Base-by-base conservation (phyloP, 2,888 invertebrate species). In the Melanostoma mellinum region DNA sequence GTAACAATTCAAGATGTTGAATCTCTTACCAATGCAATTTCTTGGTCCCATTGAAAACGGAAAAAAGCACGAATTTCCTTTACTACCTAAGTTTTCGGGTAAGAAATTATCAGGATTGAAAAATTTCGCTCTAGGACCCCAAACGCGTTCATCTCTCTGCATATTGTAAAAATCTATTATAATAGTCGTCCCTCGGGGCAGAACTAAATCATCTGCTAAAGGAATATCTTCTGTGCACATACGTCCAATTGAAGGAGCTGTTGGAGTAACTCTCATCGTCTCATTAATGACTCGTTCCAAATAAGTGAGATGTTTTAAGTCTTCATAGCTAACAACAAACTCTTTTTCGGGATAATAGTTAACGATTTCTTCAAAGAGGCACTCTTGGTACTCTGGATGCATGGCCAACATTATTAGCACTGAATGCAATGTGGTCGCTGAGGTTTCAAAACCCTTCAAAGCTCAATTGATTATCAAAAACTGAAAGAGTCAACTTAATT, bases 371-470 rank as follows among this genome's bases (percentile, higher is more conserved):
- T 86, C 80, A 48, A 69, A 86, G 0, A 87, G 85, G 50, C 75
- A 86, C 30, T 87, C 81, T 50, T 88, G 88, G 3, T 85, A 67
- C 3, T 86, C 67, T 2, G 86, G 86, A 65, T 88, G 86, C 86
- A 87, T 88, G 4, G 88, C 87, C 10, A 88, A 33, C 75, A 87
- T 71, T 10, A 85, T 73, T 2, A 87, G 56, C 0, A 85, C n/a
- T 10, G 81, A 86, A 35, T 78, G 84, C 3, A 87, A 50, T 3
- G 86, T 86, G 3, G 82, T 85, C 6, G 87, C 81, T 46, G 86
- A 63, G 2, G 87, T 87, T 50, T 87, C 88, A 50, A 86, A 87
- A 3, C 87, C 73, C 87, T 87, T n/a, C 42, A 86, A 88, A 87
- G 6, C 87, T 30, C 36, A 40, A 5, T 42, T 48, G 6, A 9